A percentile compares a stretch with the other conserved stretches of the same genome.
Conservation (phyloP, 2,797 vertebrate species). For the Carapus acus region DNA sequence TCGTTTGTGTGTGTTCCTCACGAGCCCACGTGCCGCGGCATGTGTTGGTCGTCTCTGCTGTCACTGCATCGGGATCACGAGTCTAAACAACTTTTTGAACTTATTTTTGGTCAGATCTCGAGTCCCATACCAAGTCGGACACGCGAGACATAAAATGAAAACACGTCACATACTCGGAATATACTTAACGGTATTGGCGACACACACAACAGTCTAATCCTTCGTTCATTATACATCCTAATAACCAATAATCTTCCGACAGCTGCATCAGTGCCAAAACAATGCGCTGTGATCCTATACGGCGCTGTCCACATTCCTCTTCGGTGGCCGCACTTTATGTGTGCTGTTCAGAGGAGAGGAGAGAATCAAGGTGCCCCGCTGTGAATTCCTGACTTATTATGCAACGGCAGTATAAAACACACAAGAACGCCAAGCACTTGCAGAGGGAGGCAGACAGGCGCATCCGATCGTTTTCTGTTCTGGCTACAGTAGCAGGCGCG, state of each 20-base stretch:
- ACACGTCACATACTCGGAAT: conserved; percentile 17
- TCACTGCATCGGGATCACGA: conserved; percentile 43
- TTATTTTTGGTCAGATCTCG: conserved; percentile 65
- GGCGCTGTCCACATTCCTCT: conserved; percentile 39
- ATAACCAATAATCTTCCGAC: conserved; percentile 48
- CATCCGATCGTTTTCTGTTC: conserved; percentile 4
- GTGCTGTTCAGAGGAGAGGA: conserved; percentile 35
- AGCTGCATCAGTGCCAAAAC: conserved; percentile 58
- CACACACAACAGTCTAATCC: conserved; percentile 17
- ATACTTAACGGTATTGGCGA: conserved; percentile 13
- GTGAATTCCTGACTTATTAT: conserved; percentile 58
- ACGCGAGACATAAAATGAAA: conserved; percentile 1
- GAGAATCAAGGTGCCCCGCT: conserved; percentile 56
- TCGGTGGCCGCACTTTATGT: conserved; percentile 41
- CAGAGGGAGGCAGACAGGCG: conserved; percentile 21
- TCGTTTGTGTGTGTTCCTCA: background rate
- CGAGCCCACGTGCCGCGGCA: conserved; percentile 48
- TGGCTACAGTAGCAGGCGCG: background rate
- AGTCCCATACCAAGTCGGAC: conserved; percentile 12
- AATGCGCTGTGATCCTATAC: conserved; percentile 38
- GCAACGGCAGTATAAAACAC: conserved; percentile 58
- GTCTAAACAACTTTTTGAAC: conserved; percentile 42
- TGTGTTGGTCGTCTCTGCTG: conserved; percentile 51
- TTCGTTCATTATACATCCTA: conserved; percentile 6
- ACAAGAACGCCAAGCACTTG: conserved; percentile 2